A percentile compares a stretch with the other conserved stretches of the same genome.
Conservation (phyloP, 2,797 vertebrate species). For the Neopelma chrysocephalum region DNA sequence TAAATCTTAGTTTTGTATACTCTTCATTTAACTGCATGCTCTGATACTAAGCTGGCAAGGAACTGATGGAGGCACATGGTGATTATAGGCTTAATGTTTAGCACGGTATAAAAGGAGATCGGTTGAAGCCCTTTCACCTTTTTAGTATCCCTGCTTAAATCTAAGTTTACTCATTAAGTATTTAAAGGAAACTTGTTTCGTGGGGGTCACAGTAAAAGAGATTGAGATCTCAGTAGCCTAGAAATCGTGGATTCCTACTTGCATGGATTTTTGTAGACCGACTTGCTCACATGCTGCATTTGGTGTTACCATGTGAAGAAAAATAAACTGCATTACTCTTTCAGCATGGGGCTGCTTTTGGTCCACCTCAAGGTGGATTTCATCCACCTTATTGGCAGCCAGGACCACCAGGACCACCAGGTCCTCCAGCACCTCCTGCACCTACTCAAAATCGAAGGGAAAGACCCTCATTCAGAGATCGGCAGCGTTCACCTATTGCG, state of each 20-base stretch:
- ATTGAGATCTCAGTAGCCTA: conserved; percentile 50
- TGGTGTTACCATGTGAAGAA: conserved; percentile 75
- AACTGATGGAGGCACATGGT: neutral
- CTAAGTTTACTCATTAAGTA: neutral
- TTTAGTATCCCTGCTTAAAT: neutral
- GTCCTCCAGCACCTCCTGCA: conserved; percentile 84
- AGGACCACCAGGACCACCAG: conserved; percentile 86
- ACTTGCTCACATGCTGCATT: conserved; percentile 61
- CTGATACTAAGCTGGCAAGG: neutral
- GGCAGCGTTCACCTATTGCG: conserved; percentile 91
- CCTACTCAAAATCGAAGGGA: conserved; percentile 93
- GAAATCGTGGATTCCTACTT: conserved; percentile 69
- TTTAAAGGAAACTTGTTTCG: conserved; percentile 14
- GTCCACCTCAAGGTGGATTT: conserved; percentile 89
- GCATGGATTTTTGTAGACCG: conserved; percentile 77
- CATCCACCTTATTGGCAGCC: conserved; percentile 95
- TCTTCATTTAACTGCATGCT: conserved; percentile 24
- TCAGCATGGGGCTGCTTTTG: conserved; percentile 94
- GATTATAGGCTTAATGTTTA: neutral
- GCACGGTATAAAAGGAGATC: neutral
- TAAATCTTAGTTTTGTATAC: neutral
- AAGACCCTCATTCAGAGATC: conserved; percentile 90
- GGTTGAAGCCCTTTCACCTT: neutral
- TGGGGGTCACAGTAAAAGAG: conserved; percentile 46
- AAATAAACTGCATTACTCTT: conserved; percentile 83